These are phyloP conservation scores for Perodicticus potto DNA, from an alignment of 2,797 vertebrate genomes.

Conservation along the genomic window DNA sequence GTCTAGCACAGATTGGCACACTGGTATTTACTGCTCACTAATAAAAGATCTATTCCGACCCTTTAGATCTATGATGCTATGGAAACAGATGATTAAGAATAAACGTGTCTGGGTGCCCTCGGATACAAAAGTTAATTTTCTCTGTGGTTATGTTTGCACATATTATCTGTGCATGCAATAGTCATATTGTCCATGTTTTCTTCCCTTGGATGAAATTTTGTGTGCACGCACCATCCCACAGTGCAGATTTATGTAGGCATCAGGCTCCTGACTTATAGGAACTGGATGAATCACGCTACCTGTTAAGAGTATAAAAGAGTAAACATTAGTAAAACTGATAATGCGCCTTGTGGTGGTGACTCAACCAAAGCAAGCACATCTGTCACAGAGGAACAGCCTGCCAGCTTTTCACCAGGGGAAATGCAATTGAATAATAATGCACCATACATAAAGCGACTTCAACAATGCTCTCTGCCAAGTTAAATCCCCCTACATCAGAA, in stretches of 20 bases:
- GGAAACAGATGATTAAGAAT: not conserved
- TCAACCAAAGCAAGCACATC: constrained; percentile 89
- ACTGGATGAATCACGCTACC: constrained; percentile 86
- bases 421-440: constrained; percentile 87
- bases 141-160: not conserved
- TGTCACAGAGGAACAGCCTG: constrained; percentile 87
- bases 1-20: not conserved
- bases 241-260: constrained; percentile 38
- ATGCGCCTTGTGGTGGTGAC: constrained; percentile 87
- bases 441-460: constrained; percentile 84
- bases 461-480: constrained; percentile 81
- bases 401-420: constrained; percentile 87
- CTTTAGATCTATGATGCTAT: not conserved
- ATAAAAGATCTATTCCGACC: not conserved
- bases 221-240: not conserved
- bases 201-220: not conserved
- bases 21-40: not conserved
- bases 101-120: not conserved
- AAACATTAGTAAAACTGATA: constrained; percentile 90
- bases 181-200: not conserved
- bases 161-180: not conserved
- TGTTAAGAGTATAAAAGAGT: constrained; percentile 86
- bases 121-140: not conserved
- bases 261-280: constrained; percentile 78
- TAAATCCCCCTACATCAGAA: constrained; percentile 80